Evolutionary conservation across 2,113 vertebrate species (phyloP), one percentile per base, ranked within the genome.

Genomic region (Heteronetta atricapilla): DNA sequence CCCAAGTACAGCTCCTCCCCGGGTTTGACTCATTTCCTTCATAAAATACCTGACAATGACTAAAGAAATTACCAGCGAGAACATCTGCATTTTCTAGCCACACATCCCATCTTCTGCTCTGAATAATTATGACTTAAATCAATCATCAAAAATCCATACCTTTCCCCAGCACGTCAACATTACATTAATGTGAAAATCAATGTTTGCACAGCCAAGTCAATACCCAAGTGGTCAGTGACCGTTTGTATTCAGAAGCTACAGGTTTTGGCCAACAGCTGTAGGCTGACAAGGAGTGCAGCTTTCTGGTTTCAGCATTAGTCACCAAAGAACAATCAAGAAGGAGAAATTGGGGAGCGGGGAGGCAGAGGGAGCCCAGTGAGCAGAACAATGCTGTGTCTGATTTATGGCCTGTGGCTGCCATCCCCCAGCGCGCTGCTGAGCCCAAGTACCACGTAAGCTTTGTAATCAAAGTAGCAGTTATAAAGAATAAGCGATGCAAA

Each of bases 1-100:
- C 88, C 88, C 38, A 31, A 82, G 90, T 21, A 46, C 44, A 81
- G 76, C 66, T 91, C 85, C 85, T 86, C 89, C 67, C 56, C 10
- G 20, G 33, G 11, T 90, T 81, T 84, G 83, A 75, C 76, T 94
- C 76, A 55, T 86, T 93, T 90, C 86, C 60, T 82, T 52, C 73
- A 64, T 28, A 63, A 60, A 68, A 80, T 86, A 94, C 74, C 95
- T 92, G 93, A 59, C 36, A 13, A 20, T 0, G 6, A 50, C 60
- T 90, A 19, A 22, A 75, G 83, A 22, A 84, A 55, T 52, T 7
- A 26, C 46, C 25, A 1, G 13, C 62, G 17, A 11, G 74, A 15
- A 4, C 56, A 4, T n/a, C 84, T 75, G 77, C 52, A 19, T 36
- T 62, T 77, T 3, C 25, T 13, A 83, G 46, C 48, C 81, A 15